Percentiles rank a stretch among this genome's conserved stretches.
These are phyloP conservation scores for Troides oblongomaculatus DNA, from an alignment of 2,888 invertebrate species.

Conservation along the genomic window DNA sequence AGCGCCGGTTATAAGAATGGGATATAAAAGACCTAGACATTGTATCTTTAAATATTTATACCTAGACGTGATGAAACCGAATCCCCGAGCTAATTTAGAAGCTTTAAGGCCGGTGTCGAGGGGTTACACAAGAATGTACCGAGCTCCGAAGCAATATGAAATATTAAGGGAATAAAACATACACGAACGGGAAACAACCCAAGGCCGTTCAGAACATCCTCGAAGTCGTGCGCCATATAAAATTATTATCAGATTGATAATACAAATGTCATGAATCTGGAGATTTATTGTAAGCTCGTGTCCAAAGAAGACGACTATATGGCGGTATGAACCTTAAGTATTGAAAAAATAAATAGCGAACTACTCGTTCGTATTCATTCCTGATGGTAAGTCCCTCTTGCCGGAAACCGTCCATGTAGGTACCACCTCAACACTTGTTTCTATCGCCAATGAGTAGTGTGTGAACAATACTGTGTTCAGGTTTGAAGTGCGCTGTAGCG, in stretches of 20 bases:
- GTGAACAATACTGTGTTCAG: too few relatives aligned
- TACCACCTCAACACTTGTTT: too few relatives aligned
- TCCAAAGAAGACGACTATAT: background rate
- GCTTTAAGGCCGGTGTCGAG: conserved; percentile 25
- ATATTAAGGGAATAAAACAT: conserved; percentile 19
- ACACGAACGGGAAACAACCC: conserved; percentile 20
- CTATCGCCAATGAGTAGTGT: too few relatives aligned
- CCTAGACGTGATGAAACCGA: conserved; percentile 8
- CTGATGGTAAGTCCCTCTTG: too few relatives aligned
- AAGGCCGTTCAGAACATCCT: conserved; percentile 23
- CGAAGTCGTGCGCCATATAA: conserved; percentile 21
- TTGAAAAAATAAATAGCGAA: too few relatives aligned
- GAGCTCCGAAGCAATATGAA: conserved; percentile 22
- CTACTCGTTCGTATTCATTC: too few relatives aligned
- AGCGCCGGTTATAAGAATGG: background rate
- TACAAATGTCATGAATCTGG: conserved; percentile 16
- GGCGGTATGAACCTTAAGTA: too few relatives aligned
- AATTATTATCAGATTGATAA: conserved; percentile 21
- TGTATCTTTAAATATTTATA: conserved; percentile 26
- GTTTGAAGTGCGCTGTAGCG: too few relatives aligned
- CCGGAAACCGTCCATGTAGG: too few relatives aligned
- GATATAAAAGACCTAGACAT: conserved; percentile 4
- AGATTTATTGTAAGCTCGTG: conserved; percentile 22
- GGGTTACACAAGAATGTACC: conserved; percentile 23
- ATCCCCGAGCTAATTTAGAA: conserved; percentile 28